These are phyloP conservation scores for Beris chalybata DNA, from an alignment of 2,888 invertebrate genomes.

Conservation along the genomic window DNA sequence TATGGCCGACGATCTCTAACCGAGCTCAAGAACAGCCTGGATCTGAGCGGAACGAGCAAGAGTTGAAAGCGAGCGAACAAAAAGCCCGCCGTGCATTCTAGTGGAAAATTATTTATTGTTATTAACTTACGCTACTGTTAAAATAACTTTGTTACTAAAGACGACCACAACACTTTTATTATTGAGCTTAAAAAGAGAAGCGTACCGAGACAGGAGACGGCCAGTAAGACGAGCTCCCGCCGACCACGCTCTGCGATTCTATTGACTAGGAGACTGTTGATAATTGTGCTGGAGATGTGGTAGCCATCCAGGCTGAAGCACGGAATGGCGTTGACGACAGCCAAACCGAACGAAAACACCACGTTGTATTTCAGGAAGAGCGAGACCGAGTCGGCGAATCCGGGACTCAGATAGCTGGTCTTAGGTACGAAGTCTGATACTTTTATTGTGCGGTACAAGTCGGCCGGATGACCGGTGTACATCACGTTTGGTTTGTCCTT, in stretches of 20 bases:
- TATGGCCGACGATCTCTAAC: conserved; percentile 70
- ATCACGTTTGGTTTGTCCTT: conserved; percentile 65
- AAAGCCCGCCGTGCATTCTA: conserved; percentile 29
- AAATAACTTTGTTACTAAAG: conserved; percentile 48
- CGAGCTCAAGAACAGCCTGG: conserved; percentile 67
- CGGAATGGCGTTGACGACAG: conserved; percentile 87
- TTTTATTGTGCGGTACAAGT: conserved; percentile 71
- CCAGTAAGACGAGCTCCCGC: conserved; percentile 67
- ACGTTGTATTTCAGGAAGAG: conserved; percentile 79
- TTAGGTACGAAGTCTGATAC: conserved; percentile 80
- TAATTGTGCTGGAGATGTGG: conserved; percentile 74
- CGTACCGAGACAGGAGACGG: conserved; percentile 74
- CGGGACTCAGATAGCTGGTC: conserved; percentile 62
- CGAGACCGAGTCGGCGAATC: conserved; percentile 69
- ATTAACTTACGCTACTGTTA: conserved; percentile 33
- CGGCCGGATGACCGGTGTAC: conserved; percentile 78
- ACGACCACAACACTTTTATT: conserved; percentile 60
- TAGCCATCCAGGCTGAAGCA: conserved; percentile 94
- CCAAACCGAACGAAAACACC: conserved; percentile 87
- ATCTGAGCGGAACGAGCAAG: conserved; percentile 57
- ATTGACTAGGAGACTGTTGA: conserved; percentile 61
- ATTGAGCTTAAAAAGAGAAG: conserved; percentile 67
- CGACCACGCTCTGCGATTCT: conserved; percentile 59
- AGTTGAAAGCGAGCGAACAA: conserved; percentile 35
- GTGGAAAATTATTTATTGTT: conserved; percentile 19